These are phyloP conservation scores for Drosophila fulvimacula DNA, from an alignment of 2,888 invertebrate genomes.

Conservation along the genomic window DNA sequence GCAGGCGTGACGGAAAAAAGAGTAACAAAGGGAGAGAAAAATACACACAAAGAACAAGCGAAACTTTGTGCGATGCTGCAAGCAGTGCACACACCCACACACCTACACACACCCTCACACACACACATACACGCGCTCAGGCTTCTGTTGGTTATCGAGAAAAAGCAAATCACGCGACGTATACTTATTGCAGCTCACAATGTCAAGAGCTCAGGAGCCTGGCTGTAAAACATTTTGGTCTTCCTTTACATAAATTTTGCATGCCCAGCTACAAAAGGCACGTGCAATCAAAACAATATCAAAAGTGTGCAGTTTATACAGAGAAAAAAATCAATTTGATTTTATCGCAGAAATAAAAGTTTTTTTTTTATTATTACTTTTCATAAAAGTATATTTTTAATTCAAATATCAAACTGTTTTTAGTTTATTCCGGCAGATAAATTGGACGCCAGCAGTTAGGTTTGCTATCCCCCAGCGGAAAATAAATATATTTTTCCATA, in stretches of 20 bases:
- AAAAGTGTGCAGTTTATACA: not conserved
- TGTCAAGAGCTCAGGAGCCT: slow-evolving; percentile 4
- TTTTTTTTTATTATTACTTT: not conserved
- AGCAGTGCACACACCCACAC: slow-evolving; percentile 43
- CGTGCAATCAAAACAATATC: slow-evolving; percentile 11
- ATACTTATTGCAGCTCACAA: slow-evolving; percentile 19
- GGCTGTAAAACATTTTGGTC: slow-evolving; percentile 1
- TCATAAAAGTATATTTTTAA: not conserved
- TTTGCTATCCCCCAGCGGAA: not conserved
- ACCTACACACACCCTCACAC: slow-evolving; percentile 20
- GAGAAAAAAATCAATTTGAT: not conserved
- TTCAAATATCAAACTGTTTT: not conserved
- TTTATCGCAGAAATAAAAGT: slow-evolving; percentile 8
- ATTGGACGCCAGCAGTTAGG: not conserved
- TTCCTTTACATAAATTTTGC: slow-evolving; percentile 15
- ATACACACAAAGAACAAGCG: slow-evolving; percentile 21
- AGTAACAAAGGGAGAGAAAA: slow-evolving; percentile 14
- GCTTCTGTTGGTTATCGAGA: slow-evolving; percentile 15
- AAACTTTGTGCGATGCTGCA: slow-evolving; percentile 50
- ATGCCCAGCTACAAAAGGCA: slow-evolving; percentile 12
- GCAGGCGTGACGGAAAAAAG: slow-evolving; percentile 17
- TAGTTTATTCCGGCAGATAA: not conserved
- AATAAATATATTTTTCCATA: not conserved
- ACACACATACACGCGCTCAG: slow-evolving; percentile 4
- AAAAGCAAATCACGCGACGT: slow-evolving; percentile 26